Evolutionary conservation across 1,140 invertebrate species (phyloP), one percentile per base, ranked within the genome.

Genomic region (Luehdorfia chinensis): DNA sequence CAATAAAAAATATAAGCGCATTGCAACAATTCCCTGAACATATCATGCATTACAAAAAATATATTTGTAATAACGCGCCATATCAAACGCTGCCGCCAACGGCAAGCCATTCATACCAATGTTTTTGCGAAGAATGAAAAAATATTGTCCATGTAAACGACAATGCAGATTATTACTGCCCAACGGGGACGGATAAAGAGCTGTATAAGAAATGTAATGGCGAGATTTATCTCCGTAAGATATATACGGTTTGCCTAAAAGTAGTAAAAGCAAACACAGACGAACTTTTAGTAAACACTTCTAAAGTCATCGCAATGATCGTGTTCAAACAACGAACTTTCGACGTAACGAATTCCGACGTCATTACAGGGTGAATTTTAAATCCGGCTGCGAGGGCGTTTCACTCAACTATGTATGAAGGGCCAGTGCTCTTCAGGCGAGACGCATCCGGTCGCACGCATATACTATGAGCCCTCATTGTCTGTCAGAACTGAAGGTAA

Each of bases 141-240:
- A 80, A 79, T 78, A 77, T 75, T 58, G 68, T 66, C 55, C 65
- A 74, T 75, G 69, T 79, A 77, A 84, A 80, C 66, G 75, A 75
- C 68, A 84, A 84, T 80, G 75, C 69, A 84, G 76, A 84, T 77
- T 80, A 80, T 76, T 77, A 84, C 63, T 79, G 65, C 66, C 69
- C 76, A 53, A 45, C 55, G 53, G 76, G 70, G 76, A 75, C 69
- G 62, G 59, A 71, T 75, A 77, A 72, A 80, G 74, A 75, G 71
- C 65, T 66, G 61, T 63, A 77, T 63, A 75, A 79, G 74, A 66
- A 68, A 71, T 55, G 59, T 64, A 75, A 75, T 73, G 58, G 63
- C 54, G 59, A 55, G 50, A 61, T 66, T 60, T 53, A 47, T 54
- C 56, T 57, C 53, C 59, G 61, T 65, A 68, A 72, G 59, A 65